phyloP scores from a whole-genome alignment of 2,888 invertebrate species.

The Pristionchus japonicus region DNA sequence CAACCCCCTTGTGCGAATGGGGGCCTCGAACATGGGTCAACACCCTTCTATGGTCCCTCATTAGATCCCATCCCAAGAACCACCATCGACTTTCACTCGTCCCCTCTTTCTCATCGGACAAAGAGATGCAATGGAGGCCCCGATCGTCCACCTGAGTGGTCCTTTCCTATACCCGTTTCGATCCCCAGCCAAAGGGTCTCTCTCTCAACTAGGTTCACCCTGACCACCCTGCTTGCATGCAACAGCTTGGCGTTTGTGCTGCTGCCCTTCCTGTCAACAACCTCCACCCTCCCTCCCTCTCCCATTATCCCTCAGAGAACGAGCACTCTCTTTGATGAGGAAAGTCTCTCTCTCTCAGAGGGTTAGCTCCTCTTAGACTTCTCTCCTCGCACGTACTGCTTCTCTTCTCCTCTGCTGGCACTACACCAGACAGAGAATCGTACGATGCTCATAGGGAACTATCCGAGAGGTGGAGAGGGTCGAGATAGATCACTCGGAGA shows the following conservation, averaged over 20 bases:
- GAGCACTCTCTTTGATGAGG: background rate
- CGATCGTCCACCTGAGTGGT: background rate
- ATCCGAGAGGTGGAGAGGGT: background rate
- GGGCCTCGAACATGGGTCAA: slow-evolving; percentile 4
- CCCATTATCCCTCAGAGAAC: slow-evolving; percentile 26
- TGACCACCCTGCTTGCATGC: background rate
- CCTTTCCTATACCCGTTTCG: background rate
- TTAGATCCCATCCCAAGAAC: slow-evolving; percentile 31
- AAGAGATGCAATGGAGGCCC: slow-evolving; percentile 5
- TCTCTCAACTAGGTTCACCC: background rate
- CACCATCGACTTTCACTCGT: slow-evolving; percentile 23
- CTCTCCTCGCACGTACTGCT: background rate
- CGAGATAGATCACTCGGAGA: slow-evolving; percentile 26
- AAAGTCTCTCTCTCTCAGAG: background rate
- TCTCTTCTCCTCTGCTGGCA: background rate
- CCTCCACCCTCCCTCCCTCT: background rate
- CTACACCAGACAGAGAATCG: background rate
- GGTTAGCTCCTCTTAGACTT: background rate
- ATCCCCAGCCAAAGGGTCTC: background rate
- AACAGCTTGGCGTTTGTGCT: slow-evolving; percentile 17
- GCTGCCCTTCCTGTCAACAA: slow-evolving; percentile 5
- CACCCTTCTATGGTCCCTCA: background rate
- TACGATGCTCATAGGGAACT: background rate
- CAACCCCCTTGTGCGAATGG: slow-evolving; percentile 11
- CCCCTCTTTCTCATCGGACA: background rate